Percentiles rank a stretch among this genome's conserved stretches.
Conservation (phyloP, 2,797 vertebrate genomes). For the Dallia pectoralis region DNA sequence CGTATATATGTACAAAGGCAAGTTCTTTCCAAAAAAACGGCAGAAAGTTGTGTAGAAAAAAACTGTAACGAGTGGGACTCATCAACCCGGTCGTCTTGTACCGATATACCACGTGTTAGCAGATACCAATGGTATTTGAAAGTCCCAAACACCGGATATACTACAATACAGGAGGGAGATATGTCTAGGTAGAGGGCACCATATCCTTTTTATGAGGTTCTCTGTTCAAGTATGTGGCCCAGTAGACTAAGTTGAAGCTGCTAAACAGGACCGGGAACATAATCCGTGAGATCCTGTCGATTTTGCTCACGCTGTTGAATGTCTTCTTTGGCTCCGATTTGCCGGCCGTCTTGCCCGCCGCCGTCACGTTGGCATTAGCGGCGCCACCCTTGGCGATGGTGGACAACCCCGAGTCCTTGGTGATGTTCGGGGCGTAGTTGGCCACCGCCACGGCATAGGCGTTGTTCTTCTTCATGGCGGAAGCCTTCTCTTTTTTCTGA, state of each 20-base stretch:
- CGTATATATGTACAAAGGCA: conserved; percentile 77
- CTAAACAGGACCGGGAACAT: conserved; percentile 97
- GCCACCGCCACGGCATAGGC: conserved; percentile 97
- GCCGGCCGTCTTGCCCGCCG: conserved; percentile 75
- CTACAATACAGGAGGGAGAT: conserved; percentile 44
- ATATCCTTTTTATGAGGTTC: conserved; percentile 93
- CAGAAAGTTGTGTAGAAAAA: conserved; percentile 74
- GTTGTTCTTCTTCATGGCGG: conserved; percentile 95
- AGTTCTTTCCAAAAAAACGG: conserved; percentile 74
- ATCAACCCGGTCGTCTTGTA: conserved; percentile 62
- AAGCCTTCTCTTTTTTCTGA: conserved; percentile 96
- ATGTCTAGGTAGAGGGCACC: conserved; percentile 83
- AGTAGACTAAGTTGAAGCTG: conserved; percentile 96
- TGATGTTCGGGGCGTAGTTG: conserved; percentile 94
- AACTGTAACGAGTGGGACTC: conserved; percentile 66
- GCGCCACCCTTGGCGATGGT: conserved; percentile 91
- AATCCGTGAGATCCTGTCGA: conserved; percentile 98
- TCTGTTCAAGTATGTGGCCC: conserved; percentile 98
- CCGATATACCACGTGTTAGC: conserved; percentile 78
- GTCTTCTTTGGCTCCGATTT: conserved; percentile 95
- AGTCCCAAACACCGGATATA: conserved; percentile 73
- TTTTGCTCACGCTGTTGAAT: conserved; percentile 99
- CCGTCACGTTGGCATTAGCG: conserved; percentile 81
- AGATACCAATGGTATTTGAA: conserved; percentile 92
- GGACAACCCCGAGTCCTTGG: conserved; percentile 91